Percentiles rank a stretch among this genome's conserved stretches.
Evolutionary conservation across 2,888 invertebrate genomes (phyloP).

Genomic region (Beris morrisii): DNA sequence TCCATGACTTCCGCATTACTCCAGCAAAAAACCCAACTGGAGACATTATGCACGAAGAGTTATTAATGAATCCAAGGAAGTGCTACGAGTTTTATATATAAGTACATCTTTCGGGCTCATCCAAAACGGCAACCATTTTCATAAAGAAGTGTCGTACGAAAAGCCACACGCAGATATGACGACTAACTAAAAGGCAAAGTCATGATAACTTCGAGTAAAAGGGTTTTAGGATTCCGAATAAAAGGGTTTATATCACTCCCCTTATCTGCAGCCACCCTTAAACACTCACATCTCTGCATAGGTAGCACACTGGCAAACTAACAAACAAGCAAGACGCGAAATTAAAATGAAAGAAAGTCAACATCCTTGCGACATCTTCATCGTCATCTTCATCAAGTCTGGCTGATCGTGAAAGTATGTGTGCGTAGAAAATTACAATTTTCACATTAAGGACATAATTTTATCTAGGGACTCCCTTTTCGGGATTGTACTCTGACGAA

Average conservation of each 20-base stretch:
- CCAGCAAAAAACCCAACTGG: constrained; percentile 32
- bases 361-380: constrained; percentile 31
- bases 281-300: neutral
- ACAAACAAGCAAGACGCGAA: constrained; percentile 33
- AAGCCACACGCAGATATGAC: constrained; percentile 32
- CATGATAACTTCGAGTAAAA: constrained; percentile 26
- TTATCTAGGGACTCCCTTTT: constrained; percentile 44
- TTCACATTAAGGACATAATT: constrained; percentile 54
- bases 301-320: constrained; percentile 20
- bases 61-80: constrained; percentile 35
- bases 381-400: constrained; percentile 29
- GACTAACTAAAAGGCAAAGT: constrained; percentile 24
- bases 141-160: constrained; percentile 28
- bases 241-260: constrained; percentile 28
- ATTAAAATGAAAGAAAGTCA: constrained; percentile 39
- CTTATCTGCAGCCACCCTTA: neutral
- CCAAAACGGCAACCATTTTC: constrained; percentile 10
- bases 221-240: constrained; percentile 29
- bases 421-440: constrained; percentile 51
- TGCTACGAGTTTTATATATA: too few relatives aligned
- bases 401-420: constrained; percentile 23
- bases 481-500: constrained; percentile 1
- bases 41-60: constrained; percentile 32
- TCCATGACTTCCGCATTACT: neutral
- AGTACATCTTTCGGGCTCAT: constrained; percentile 8